Base-by-base conservation (phyloP, 2,113 vertebrate species). In the Tragulus kanchil region DNA sequence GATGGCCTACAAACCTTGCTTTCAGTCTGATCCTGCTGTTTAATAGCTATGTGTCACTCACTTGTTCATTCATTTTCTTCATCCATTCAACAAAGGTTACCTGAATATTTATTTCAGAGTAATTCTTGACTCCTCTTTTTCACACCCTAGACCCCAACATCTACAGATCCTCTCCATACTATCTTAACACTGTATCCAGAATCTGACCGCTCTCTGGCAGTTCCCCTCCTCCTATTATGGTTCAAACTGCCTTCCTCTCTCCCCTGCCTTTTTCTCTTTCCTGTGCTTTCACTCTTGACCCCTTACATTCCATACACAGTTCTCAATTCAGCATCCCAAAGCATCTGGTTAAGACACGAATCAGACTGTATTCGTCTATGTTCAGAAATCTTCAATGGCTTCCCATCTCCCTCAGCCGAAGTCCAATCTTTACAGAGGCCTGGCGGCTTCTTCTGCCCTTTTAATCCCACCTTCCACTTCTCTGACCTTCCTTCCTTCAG, bases 51-150 rank as follows among this genome's bases (percentile, higher is more conserved):
- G 45, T 58, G 26, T 19, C 79, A 21, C 50, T 75, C 45, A 81
- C 64, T 61, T 8, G 12, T 71, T 71, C 14, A 26, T 62, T 93
- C 26, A 26, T 45, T 36, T 28, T 3, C 61, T 73, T 31, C 61
- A 90, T 14, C 64, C 42, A 36, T 67, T 65, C 69, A 77, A 12
- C 26, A 54, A 67, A 93, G 65, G 13, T 21, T 82, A 61, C 42
- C 52, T 78, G 45, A 78, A 54, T 65, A 78, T 17, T 23, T 73
- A 11, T 61, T 97, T 90, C 52, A 64, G 85, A 97, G 77, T 75
- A 50, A 94, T 78, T 85, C 56, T 88, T 89, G 56, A 75, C 42
- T 84, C 36, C 15, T 75, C 2, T 59, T 88, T 88, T 77, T 54
- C 8, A 85, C 6, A 59, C 7, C 28, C 17, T 56, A 42, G 31